These are phyloP conservation scores for Anguilla megastoma DNA, from an alignment of 2,797 vertebrate species.

Conservation along the genomic window DNA sequence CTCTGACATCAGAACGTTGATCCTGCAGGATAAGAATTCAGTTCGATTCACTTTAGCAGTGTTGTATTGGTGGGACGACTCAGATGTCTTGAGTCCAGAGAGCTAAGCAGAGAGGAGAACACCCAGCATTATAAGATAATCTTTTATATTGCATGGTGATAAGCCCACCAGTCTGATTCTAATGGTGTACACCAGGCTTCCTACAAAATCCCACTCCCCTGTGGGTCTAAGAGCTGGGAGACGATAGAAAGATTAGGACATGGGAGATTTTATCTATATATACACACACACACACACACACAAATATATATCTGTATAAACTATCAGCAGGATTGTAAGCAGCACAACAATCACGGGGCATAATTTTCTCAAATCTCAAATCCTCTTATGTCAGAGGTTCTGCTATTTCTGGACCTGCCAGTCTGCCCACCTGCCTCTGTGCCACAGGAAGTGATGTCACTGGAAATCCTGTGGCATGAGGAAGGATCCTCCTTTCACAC, in stretches of 20 bases:
- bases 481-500: conserved; percentile 16
- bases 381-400: conserved; percentile 69
- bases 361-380: conserved; percentile 78
- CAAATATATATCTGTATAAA: not conserved
- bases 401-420: conserved; percentile 58
- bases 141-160: not conserved
- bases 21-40: not conserved
- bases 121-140: not conserved
- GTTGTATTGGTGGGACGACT: not conserved
- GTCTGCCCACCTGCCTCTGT: conserved; percentile 51
- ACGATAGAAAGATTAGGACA: conserved; percentile 6
- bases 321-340: conserved; percentile 39
- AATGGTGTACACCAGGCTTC: not conserved
- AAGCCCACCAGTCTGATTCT: not conserved
- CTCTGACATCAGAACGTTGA: not conserved
- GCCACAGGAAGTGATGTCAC: conserved; percentile 59
- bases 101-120: not conserved
- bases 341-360: conserved; percentile 60
- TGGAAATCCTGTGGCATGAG: not conserved
- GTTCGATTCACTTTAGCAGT: not conserved
- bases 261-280: conserved; percentile 26
- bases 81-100: not conserved
- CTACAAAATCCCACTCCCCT: not conserved
- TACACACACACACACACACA: not conserved
- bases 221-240: not conserved